Conservation (phyloP, 2,888 invertebrate species). For the Ophraella communa region DNA sequence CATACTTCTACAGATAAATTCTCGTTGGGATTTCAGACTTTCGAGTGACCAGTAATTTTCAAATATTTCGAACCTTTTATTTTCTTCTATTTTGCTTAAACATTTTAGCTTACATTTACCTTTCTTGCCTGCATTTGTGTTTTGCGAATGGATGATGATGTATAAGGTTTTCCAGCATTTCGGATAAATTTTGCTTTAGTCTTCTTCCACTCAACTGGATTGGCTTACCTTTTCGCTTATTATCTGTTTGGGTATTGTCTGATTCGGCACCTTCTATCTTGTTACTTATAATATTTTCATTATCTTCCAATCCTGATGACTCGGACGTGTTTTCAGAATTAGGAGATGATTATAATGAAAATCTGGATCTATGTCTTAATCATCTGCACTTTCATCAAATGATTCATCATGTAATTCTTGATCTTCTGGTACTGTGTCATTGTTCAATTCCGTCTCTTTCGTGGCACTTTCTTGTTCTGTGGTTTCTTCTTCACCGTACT, state of each 20-base stretch:
- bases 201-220: too few species aligned
- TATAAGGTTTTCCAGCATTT: neutral
- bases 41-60: neutral
- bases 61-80: neutral
- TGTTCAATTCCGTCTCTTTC: neutral
- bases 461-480: neutral
- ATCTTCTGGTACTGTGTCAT: too few species aligned
- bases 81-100: neutral
- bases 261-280: neutral
- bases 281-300: neutral
- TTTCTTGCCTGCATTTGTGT: conserved; percentile 7
- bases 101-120: too few species aligned
- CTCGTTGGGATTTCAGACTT: neutral
- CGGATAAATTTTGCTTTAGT: neutral
- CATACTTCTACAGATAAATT: conserved; percentile 1
- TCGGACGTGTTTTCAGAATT: too few species aligned
- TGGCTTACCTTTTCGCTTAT: neutral
- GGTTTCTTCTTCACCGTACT: neutral
- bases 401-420: neutral
- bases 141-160: neutral
- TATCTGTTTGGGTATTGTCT: neutral
- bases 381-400: neutral
- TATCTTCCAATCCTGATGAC: too few species aligned
- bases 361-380: neutral
- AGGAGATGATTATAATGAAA: neutral